Evolutionary conservation across 2,888 invertebrate species (phyloP), one percentile per base, ranked within the genome.

Genomic region (Zele albiditarsus): DNA sequence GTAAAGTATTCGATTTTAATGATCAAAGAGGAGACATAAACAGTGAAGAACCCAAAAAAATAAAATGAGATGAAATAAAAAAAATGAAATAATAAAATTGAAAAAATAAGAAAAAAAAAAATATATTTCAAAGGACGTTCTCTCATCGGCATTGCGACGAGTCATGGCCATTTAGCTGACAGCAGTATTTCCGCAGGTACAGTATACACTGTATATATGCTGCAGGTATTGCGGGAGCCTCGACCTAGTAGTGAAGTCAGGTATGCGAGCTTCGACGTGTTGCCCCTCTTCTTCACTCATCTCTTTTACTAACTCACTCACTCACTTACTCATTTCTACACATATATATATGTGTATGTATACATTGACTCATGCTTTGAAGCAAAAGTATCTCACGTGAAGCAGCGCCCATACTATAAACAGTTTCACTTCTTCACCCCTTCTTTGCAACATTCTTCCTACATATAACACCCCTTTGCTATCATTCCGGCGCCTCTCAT

Each of bases 181-280:
- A 27, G 68, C 46, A 67, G 28, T 63, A 74, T 76, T 67, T 66
- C 71, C 72, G 71, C 53, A 75, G 73, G 71, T 80, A 71, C 65
- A 71, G 60, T 71, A 74, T 66, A 71, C 65, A 67, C 63, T 73
- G 75, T 69, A 69, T 69, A 69, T 60, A 75, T 68, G 77, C 73
- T 73, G 42, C 69, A 33, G 58, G 20, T 69, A 28, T 63, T 23
- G 38, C 20, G n/a, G 60, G 75, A 74, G 76, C 66, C 80, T 77
- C 78, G 80, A 80, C 80, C 80, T 77, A 80, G 79, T 80, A 79
- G 79, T 68, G 80, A 80, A 80, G 65, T 76, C 78, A 79, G 79
- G 78, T 78, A 76, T 78, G 72, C 74, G 73, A 74, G 10, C n/a
- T 62, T 71, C 76, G 72, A 75, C 70, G 77, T 67, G 42, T 70